phyloP scores from a whole-genome alignment of 1,140 invertebrate genomes.

The Trachymyrmex septentrionalis region DNA sequence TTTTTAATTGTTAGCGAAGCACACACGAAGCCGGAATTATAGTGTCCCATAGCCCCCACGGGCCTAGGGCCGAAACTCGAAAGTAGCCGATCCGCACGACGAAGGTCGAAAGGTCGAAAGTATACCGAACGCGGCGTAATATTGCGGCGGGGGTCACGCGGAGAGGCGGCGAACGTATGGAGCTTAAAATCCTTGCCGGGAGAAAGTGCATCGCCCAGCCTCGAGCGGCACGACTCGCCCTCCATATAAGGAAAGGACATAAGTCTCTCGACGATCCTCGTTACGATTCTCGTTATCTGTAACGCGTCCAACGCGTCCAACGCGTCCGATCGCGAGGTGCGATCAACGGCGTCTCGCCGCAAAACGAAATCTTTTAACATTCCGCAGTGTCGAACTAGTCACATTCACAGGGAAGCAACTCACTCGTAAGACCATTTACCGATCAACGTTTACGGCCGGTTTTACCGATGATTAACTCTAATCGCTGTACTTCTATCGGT shows the following conservation, averaged over 20 bases:
- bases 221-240: constrained; percentile 54
- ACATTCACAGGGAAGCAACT: constrained; percentile 29
- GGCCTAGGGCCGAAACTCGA: constrained; percentile 20
- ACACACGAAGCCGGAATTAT: constrained; percentile 66
- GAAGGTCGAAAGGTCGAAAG: constrained; percentile 38
- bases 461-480: constrained; percentile 29
- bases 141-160: neutral
- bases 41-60: neutral
- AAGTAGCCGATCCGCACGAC: constrained; percentile 45
- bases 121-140: neutral
- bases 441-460: constrained; percentile 15
- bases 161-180: constrained; percentile 16
- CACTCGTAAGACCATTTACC: neutral
- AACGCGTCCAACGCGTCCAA: neutral
- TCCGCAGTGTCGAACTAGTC: constrained; percentile 50
- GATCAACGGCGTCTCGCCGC: neutral
- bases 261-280: constrained; percentile 28
- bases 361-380: constrained; percentile 32
- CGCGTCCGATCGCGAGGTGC: neutral
- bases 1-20: constrained; percentile 85
- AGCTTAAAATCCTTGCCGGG: constrained; percentile 43
- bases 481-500: neutral
- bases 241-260: constrained; percentile 44
- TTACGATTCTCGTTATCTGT: neutral
- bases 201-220: constrained; percentile 60